Base-by-base conservation (phyloP, 2,888 invertebrate species). In the Acleris holmiana region DNA sequence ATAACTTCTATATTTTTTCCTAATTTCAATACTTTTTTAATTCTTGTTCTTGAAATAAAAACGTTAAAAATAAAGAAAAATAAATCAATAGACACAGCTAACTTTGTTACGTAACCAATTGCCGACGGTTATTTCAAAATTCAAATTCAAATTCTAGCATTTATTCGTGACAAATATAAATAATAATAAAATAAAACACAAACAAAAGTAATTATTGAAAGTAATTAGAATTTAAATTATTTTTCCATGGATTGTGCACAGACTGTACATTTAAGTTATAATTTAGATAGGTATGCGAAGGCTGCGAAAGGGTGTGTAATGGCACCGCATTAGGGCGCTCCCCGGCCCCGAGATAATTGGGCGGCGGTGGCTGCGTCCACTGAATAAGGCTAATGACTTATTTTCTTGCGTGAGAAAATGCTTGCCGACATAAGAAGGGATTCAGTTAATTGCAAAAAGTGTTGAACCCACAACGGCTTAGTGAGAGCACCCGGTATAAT, bases 351-450 rank as follows among this genome's bases (percentile, higher is more conserved):
- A 59, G 54, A 60, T 65, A 65, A 65, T 65, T 60, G 64, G 64
- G 55, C 65, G 49, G 60, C 15, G 59, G 65, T 19, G 25, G 56
- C 56, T 46, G 56, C 61, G 61, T 48, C 65, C 54, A 55, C 60
- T 46, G 65, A 55, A 60, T 60, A 64, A 64, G 65, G 65, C 60
- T 65, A 65, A 65, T 65, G 65, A 60, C 65, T 65, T 65, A 65
- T 65, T 65, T 65, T 60, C 65, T 65, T 65, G 65, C 65, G 65
- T 65, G 65, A 49, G 60, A 65, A 65, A 65, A 60, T 59, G 49
- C 55, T 41, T 59, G 46, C 59, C 60, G 55, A 50, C 65, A 50
- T 65, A 65, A 65, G 65, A 65, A 65, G 65, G 65, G 55, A 65
- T 65, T 60, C 50, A 23, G 65, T 60, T 65, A 65, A 65, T 65